A percentile compares a stretch with the other conserved stretches of the same genome.
Evolutionary conservation across 1,140 invertebrate species (phyloP).

Genomic region (Drosophila pandora): DNA sequence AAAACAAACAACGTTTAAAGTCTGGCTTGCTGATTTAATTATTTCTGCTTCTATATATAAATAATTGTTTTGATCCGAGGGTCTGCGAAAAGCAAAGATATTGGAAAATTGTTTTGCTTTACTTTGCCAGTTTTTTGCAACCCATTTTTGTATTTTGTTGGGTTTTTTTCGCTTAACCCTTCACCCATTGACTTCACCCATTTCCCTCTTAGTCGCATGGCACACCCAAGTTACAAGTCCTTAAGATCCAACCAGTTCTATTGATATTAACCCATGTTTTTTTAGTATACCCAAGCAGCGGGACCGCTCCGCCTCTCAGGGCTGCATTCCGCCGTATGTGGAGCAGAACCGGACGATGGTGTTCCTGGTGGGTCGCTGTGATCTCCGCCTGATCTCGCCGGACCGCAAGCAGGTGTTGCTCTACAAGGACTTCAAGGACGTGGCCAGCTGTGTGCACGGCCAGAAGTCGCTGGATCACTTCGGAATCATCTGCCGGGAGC

Average conservation of each 20-base stretch:
- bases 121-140: background rate
- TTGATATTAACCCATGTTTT: background rate
- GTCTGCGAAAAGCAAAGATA: background rate
- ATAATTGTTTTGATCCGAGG: background rate
- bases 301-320: constrained; percentile 86
- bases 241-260: background rate
- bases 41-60: background rate
- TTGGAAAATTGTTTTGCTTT: background rate
- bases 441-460: constrained; percentile 95
- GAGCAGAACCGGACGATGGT: constrained; percentile 97
- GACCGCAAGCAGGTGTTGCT: constrained; percentile 95
- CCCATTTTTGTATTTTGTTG: background rate
- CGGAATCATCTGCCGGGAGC: constrained; percentile 95
- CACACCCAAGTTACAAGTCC: background rate
- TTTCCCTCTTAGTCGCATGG: constrained; percentile 25
- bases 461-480: constrained; percentile 92
- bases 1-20: background rate
- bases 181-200: constrained; percentile 24
- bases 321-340: constrained; percentile 84
- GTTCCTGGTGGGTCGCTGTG: constrained; percentile 91
- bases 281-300: constrained; percentile 76
- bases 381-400: constrained; percentile 95
- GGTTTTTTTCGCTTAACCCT: constrained; percentile 11
- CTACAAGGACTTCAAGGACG: constrained; percentile 93
- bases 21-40: background rate